Percentiles rank a stretch among this genome's conserved stretches.
phyloP scores from a whole-genome alignment of 2,888 invertebrate genomes.

The Agonopterix arenella region DNA sequence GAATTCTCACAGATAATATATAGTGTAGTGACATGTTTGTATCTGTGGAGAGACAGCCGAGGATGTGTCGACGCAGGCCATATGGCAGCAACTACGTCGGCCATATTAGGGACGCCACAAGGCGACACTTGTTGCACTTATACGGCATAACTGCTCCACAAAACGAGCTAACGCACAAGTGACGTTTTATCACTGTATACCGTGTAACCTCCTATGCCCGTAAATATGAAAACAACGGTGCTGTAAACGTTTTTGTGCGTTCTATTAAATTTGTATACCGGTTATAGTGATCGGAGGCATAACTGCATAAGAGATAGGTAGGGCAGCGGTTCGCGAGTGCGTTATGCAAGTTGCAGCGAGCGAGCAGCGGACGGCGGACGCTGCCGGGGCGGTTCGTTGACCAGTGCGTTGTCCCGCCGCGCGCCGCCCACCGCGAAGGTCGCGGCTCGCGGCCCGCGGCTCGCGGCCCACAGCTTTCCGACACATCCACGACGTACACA shows the following conservation, averaged over 20 bases:
- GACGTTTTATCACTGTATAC: constrained; percentile 47
- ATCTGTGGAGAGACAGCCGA: constrained; percentile 45
- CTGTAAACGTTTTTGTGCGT: constrained; percentile 14
- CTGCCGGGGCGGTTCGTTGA: constrained; percentile 70
- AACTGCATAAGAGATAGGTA: constrained; percentile 52
- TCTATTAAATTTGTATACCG: constrained; percentile 20
- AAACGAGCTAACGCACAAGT: constrained; percentile 42
- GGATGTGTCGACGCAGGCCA: constrained; percentile 66
- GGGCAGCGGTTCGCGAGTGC: constrained; percentile 42
- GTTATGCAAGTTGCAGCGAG: constrained; percentile 60
- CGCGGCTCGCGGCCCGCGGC: constrained; percentile 62
- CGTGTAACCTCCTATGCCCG: constrained; percentile 20
- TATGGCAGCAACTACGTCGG: constrained; percentile 60
- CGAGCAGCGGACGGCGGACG: constrained; percentile 28
- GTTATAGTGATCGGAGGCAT: constrained; percentile 28
- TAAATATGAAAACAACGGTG: constrained; percentile 24
- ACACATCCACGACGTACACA: constrained; percentile 3
- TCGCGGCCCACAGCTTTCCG: constrained; percentile 13
- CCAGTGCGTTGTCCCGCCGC: constrained; percentile 70
- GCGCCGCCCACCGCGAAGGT: constrained; percentile 58
- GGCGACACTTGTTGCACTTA: constrained; percentile 76
- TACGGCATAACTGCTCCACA: constrained; percentile 70
- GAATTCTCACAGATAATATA: constrained; percentile 32
- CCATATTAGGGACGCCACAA: constrained; percentile 72
- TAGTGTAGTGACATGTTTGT: constrained; percentile 32